Evolutionary conservation across 2,113 vertebrate genomes (phyloP).

Genomic region (Acinonyx jubatus): DNA sequence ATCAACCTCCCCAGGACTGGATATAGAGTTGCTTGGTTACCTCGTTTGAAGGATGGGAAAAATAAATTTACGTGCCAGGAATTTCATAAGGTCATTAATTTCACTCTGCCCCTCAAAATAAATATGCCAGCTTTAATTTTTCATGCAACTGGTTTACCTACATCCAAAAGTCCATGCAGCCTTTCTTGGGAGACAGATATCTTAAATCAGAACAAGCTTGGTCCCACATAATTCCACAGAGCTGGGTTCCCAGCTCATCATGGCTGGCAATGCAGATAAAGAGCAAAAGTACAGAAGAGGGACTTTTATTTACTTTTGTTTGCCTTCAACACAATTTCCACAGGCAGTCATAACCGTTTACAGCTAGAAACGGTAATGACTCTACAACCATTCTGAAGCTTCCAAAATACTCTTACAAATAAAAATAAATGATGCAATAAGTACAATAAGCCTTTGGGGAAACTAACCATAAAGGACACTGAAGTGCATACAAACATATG

Average conservation of each 20-base stretch:
- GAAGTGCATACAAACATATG: background rate
- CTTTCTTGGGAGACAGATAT: background rate
- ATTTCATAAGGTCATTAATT: slow-evolving; percentile 58
- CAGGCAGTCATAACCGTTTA: slow-evolving; percentile 54
- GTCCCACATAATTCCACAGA: background rate
- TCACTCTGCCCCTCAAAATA: slow-evolving; percentile 54
- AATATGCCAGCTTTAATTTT: slow-evolving; percentile 53
- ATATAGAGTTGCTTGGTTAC: background rate
- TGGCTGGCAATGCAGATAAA: background rate
- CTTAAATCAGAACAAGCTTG: background rate
- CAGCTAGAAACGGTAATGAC: slow-evolving; percentile 3
- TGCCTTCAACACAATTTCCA: slow-evolving; percentile 30
- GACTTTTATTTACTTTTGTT: slow-evolving; percentile 57
- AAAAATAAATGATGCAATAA: slow-evolving; percentile 71
- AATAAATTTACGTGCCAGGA: slow-evolving; percentile 45
- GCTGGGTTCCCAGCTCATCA: background rate
- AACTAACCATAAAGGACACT: slow-evolving; percentile 18
- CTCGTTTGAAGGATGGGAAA: slow-evolving; percentile 56
- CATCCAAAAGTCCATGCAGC: background rate
- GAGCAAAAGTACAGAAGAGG: background rate
- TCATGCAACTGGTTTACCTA: background rate
- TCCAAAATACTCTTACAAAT: slow-evolving; percentile 62
- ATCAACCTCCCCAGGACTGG: background rate
- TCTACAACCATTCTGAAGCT: slow-evolving; percentile 3
- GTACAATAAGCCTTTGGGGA: slow-evolving; percentile 48